Evolutionary conservation across 2,888 invertebrate genomes (phyloP), one percentile per base, ranked within the genome.

Genomic region (Andrena hattorfiana): DNA sequence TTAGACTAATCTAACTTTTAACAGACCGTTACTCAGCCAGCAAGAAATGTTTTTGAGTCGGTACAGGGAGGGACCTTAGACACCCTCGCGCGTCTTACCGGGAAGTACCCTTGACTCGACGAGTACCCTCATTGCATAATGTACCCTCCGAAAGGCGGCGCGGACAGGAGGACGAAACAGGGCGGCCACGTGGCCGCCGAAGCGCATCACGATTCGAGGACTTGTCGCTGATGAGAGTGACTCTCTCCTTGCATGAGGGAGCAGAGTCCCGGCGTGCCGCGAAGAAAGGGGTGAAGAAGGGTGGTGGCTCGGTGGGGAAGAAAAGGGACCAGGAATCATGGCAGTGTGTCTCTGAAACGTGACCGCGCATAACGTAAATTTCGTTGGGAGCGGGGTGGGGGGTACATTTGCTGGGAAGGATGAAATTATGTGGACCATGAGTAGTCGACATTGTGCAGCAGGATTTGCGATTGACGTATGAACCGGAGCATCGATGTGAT

Each of bases 41-140:
- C 78, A 86, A 88, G 86, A 88, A 87, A 88, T 83, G 88, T 87
- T 88, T 87, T 83, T 80, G 48, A 74, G 83, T 80, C 71, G 68
- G 6, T 54, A 42, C 20, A 7, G 23, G 0, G 16, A 35, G 62
- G 49, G 75, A 84, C 77, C 79, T 85, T 74, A 77, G 83, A 85
- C 81, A 77, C 78, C 85, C 75, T 70, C 48, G 60, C 80, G 68
- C 66, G 75, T 81, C 77, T 84, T 84, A 72, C 66, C 48, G 70
- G 83, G 63, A 74, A 87, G 87, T 73, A 86, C 82, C 82, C 87
- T 87, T 72, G 73, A 79, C 81, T 62, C 76, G 76, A 67, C 85
- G 28, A 88, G 87, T 78, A 88, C 85, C 81, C 88, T 87, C 88
- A 69, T 87, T 85, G 88, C 87, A 88, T 87, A 87, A 87, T 87